Base-by-base conservation (phyloP, 2,797 vertebrate species). In the Dromococcyx pavoninus region DNA sequence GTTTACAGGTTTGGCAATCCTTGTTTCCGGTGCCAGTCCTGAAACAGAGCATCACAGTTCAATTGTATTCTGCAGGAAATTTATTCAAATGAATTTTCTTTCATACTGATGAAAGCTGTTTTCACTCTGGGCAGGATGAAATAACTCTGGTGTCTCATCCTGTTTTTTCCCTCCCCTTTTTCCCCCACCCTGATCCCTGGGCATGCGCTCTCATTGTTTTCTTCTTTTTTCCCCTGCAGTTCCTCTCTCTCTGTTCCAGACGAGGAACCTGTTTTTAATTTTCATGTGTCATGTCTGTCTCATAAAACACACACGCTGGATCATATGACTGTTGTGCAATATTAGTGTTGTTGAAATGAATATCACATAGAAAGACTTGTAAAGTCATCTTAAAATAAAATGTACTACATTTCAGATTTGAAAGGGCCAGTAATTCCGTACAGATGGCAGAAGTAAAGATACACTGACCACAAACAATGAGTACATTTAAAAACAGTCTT, bases 301-400 rank as follows among this genome's bases (percentile, higher is more conserved):
- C 92, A 88, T 96, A 94, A 97, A 96, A 91, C 75, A 96, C 90
- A 95, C 86, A 89, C 65, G n/a, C 77, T 83, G 90, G 86, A 93
- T 97, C 95, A 83, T 96, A 93, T 96, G 95, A 96, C 91, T 91
- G 79, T 95, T 96, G 94, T 83, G 89, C 91, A 96, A 91, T 95
- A 62, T 73, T 65, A 79, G 80, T 1, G 8, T 80, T 88, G 81
- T 66, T 94, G 88, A 95, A 96, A 95, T 85, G 65, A 94, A 7
- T 93, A 94, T 91, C 88, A 76, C 87, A 92, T 86, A 86, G 93
- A 77, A 94, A 73, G 75, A 76, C 65, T 96, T 88, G 70, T 90
- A 94, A 96, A 96, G 83, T 90, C 76, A 88, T 93, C 81, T 81
- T 92, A 86, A 96, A 94, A 88, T 93, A 77, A 91, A 94, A 92